Percentiles rank a stretch among this genome's conserved stretches.
Evolutionary conservation across 23 tunicate species (phyloP).

Genomic region (Styela clava): DNA sequence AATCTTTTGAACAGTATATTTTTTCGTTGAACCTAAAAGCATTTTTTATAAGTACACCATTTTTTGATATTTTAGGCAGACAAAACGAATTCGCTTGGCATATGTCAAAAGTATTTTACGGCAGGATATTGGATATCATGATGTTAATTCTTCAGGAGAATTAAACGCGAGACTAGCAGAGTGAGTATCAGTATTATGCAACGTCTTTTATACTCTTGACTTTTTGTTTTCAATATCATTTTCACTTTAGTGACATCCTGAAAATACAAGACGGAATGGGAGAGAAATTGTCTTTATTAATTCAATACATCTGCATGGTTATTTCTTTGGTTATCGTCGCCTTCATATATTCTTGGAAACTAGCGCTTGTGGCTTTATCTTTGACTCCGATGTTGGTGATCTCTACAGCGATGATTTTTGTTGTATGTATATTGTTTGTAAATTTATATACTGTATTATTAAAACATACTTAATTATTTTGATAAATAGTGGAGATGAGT

Average conservation of each 20-base stretch:
- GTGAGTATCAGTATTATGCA: too few species aligned
- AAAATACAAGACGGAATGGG: slow-evolving; percentile 86
- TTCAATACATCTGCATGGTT: slow-evolving; percentile 60
- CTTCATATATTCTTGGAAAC: slow-evolving; percentile 84
- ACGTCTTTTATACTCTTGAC: too few species aligned
- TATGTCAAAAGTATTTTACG: neutral
- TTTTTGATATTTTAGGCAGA: neutral
- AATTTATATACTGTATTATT: too few species aligned
- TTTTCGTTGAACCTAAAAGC: too few species aligned
- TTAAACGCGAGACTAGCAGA: neutral
- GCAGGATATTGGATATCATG: neutral
- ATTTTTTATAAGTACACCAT: too few species aligned
- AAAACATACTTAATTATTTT: too few species aligned
- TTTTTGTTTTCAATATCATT: neutral
- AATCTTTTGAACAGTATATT: too few species aligned
- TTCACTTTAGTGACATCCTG: slow-evolving; percentile 65
- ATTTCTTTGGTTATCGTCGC: slow-evolving; percentile 61
- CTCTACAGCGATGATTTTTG: slow-evolving; percentile 42
- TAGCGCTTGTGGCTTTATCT: slow-evolving; percentile 72
- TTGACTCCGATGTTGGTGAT: slow-evolving; percentile 62
- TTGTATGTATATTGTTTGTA: slow-evolving; percentile 23
- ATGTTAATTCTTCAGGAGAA: neutral
- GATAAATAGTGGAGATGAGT: too few species aligned
- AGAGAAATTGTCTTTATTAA: slow-evolving; percentile 58
- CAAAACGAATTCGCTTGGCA: neutral